phyloP scores from a whole-genome alignment of 2,113 vertebrate species.

The Tragelaphus buxtoni region DNA sequence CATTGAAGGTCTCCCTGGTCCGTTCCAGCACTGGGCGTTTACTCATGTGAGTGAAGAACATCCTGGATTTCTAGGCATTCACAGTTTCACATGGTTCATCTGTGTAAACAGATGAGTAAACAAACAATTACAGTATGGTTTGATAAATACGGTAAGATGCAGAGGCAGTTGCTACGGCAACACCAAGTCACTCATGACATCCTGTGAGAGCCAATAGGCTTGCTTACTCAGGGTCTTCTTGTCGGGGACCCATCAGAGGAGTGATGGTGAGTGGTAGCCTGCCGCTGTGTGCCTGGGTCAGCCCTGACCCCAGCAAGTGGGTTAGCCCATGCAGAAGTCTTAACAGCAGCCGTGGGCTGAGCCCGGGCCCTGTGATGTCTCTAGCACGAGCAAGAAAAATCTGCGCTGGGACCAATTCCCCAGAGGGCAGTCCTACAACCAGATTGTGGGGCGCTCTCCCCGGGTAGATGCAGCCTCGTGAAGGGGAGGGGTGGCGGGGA shows the following conservation, averaged over 20 bases:
- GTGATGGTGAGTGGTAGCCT: not conserved
- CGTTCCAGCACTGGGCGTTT: not conserved
- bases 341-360: not conserved
- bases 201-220: not conserved
- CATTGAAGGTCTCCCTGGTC: not conserved
- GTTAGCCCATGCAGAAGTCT: not conserved
- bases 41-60: not conserved
- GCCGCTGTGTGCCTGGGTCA: not conserved
- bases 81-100: not conserved
- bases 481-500: not conserved
- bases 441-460: not conserved
- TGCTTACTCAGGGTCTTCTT: not conserved
- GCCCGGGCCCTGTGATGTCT: not conserved
- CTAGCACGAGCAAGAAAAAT: not conserved
- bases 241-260: too few species aligned
- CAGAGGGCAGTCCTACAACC: not conserved
- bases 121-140: not conserved
- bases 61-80: not conserved
- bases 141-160: not conserved
- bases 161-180: conserved; percentile 46
- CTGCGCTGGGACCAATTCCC: not conserved
- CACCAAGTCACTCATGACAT: not conserved
- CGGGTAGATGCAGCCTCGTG: not conserved
- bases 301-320: accelerated
- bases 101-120: conserved; percentile 25